Conservation (phyloP, 1,140 invertebrate species). For the Drosophila eugracilis region DNA sequence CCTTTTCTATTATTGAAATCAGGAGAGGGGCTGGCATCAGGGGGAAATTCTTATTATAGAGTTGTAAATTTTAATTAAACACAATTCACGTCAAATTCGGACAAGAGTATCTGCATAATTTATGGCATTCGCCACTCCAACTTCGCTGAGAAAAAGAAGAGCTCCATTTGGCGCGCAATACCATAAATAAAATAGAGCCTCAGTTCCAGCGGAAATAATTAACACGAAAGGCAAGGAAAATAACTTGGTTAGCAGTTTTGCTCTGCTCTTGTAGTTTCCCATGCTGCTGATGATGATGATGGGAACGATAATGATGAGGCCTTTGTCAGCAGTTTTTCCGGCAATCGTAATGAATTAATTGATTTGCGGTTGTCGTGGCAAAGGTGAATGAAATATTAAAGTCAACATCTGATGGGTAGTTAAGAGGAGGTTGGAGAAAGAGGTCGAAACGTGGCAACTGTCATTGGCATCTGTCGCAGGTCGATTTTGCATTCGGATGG, state of each 20-base stretch:
- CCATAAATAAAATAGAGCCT: conserved; percentile 71
- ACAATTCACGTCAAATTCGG: conserved; percentile 65
- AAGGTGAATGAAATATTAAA: conserved; percentile 62
- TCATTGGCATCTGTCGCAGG: conserved; percentile 61
- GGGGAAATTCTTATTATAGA: not conserved
- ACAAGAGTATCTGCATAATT: conserved; percentile 70
- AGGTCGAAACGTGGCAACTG: conserved; percentile 37
- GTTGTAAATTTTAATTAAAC: conserved; percentile 75
- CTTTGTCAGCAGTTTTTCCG: conserved; percentile 64
- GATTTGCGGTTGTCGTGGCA: conserved; percentile 57
- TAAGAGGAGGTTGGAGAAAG: too few relatives aligned
- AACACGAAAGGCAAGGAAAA: conserved; percentile 62
- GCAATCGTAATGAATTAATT: conserved; percentile 63
- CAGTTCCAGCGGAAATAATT: conserved; percentile 70
- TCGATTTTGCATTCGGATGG: conserved; percentile 44
- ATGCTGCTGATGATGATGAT: not conserved
- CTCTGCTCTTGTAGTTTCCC: conserved; percentile 27
- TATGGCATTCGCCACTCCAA: conserved; percentile 36
- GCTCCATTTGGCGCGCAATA: conserved; percentile 45
- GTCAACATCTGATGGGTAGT: conserved; percentile 22
- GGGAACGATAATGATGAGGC: conserved; percentile 7
- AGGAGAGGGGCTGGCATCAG: too few relatives aligned
- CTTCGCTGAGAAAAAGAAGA: conserved; percentile 16
- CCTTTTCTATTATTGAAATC: not conserved
- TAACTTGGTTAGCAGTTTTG: conserved; percentile 68